phyloP scores from a whole-genome alignment of 2,888 invertebrate genomes.

The Lycophotia porphyrea region DNA sequence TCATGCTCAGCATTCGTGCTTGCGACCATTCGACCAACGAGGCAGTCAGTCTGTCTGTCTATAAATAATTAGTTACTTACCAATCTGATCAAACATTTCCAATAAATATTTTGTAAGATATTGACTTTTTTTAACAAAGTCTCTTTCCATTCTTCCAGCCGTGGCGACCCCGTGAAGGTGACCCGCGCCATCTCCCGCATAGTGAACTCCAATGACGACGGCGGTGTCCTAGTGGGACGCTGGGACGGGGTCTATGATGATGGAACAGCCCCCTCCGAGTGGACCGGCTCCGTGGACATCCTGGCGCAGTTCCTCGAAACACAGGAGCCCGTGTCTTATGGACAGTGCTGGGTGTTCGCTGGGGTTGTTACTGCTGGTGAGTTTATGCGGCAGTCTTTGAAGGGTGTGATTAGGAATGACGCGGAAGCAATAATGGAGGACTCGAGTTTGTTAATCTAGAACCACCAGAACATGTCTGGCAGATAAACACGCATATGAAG shows the following conservation, averaged over 20 bases:
- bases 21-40: neutral
- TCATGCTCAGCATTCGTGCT: neutral
- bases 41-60: neutral
- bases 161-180: constrained; percentile 93
- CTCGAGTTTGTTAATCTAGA: neutral
- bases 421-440: neutral
- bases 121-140: neutral
- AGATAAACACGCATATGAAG: neutral
- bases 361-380: constrained; percentile 94
- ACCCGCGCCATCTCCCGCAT: constrained; percentile 93
- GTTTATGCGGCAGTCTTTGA: neutral
- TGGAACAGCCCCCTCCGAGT: constrained; percentile 94
- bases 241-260: constrained; percentile 94
- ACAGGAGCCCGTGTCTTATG: constrained; percentile 93
- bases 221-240: constrained; percentile 92
- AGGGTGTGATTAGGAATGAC: neutral
- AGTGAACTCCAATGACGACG: constrained; percentile 94
- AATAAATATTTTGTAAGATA: neutral
- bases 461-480: too few relatives aligned
- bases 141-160: constrained; percentile 71
- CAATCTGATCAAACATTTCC: neutral
- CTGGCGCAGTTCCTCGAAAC: constrained; percentile 92
- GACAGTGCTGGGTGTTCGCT: constrained; percentile 97
- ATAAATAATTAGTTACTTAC: neutral
- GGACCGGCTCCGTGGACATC: constrained; percentile 95